phyloP scores from a whole-genome alignment of 2,113 vertebrate genomes.

The Phasianus colchicus region DNA sequence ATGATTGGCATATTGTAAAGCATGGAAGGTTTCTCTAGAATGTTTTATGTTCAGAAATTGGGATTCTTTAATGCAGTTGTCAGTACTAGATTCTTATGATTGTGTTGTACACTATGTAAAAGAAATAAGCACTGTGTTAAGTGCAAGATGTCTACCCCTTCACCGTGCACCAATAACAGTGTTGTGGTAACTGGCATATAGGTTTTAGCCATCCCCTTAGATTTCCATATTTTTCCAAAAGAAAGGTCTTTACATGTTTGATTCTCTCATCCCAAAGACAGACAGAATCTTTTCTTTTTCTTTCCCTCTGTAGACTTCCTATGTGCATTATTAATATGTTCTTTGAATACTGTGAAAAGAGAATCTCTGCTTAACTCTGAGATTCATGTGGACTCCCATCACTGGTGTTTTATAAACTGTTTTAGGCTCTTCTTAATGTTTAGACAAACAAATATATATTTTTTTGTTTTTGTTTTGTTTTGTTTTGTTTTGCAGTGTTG shows the following conservation, averaged over 20 bases:
- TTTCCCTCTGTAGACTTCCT: neutral
- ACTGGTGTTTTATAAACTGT: slow-evolving; percentile 9
- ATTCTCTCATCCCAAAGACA: neutral
- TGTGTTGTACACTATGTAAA: neutral
- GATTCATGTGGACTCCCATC: neutral
- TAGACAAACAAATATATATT: neutral
- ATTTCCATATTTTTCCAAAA: neutral
- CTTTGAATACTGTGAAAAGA: neutral
- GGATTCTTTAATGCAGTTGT: neutral
- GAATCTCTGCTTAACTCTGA: neutral
- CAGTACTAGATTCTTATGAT: neutral
- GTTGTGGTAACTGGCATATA: neutral
- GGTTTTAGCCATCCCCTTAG: neutral
- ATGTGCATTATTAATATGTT: neutral
- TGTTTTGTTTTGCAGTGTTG: neutral
- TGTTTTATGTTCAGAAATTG: neutral
- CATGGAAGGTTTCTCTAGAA: neutral
- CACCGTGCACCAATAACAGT: neutral
- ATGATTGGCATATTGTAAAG: neutral
- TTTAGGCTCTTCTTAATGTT: slow-evolving; percentile 32
- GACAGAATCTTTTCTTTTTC: neutral
- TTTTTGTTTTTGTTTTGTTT: neutral
- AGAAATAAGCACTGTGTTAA: neutral
- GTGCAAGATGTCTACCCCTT: neutral
- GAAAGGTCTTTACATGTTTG: neutral